Percentiles rank a stretch among this genome's conserved stretches.
phyloP scores from a whole-genome alignment of 2,888 invertebrate genomes.

The Philhelius pedissequus region DNA sequence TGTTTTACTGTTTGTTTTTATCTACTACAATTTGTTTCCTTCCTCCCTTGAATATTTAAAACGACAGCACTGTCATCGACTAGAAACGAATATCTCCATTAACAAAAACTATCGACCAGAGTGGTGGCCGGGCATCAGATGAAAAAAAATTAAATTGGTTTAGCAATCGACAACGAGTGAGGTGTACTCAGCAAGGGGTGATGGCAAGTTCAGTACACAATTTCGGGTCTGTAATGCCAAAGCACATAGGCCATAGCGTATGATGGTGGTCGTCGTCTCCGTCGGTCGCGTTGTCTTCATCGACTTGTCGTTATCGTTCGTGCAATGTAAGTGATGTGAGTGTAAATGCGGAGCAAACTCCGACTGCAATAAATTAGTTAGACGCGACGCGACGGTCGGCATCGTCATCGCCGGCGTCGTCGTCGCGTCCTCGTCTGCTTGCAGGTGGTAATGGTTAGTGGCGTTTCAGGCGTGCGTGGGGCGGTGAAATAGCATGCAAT shows the following conservation, averaged over 20 bases:
- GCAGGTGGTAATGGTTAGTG: constrained; percentile 10
- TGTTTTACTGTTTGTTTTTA: too few relatives aligned
- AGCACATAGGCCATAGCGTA: too few relatives aligned
- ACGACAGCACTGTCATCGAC: background rate
- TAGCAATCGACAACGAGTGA: constrained; percentile 47
- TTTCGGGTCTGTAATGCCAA: background rate
- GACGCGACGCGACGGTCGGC: background rate
- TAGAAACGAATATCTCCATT: background rate
- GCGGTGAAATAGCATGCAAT: constrained; percentile 34
- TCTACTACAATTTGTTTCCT: too few relatives aligned
- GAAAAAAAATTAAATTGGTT: constrained; percentile 42
- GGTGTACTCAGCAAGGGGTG: constrained; percentile 42
- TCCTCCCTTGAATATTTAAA: background rate
- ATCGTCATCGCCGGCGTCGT: background rate
- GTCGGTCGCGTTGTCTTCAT: background rate
- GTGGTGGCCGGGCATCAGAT: constrained; percentile 15
- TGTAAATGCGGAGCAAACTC: background rate
- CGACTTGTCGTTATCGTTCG: background rate
- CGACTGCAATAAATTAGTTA: constrained; percentile 41
- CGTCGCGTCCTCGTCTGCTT: background rate
- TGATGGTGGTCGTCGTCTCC: background rate
- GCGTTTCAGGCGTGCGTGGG: background rate
- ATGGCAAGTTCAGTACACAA: constrained; percentile 7
- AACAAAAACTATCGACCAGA: constrained; percentile 1
- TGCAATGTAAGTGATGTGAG: too few relatives aligned